These are phyloP conservation scores for Rhynchotus rufescens DNA, from an alignment of 2,797 vertebrate species.

Conservation along the genomic window DNA sequence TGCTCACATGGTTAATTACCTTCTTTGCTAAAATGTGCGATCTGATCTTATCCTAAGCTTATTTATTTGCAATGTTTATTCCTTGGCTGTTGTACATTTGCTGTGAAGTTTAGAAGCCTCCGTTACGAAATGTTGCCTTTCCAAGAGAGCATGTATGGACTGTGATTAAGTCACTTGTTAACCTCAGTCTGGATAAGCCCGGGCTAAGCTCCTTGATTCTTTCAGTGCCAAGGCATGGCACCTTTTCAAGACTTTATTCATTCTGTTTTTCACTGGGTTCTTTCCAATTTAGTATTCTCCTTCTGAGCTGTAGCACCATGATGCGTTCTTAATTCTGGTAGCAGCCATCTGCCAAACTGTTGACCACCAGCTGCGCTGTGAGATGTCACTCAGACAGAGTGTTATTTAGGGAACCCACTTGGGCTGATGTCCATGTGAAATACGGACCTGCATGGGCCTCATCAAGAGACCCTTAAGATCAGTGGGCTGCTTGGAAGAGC, in stretches of 20 bases:
- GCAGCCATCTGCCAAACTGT: background rate
- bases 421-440: background rate
- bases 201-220: background rate
- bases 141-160: slow-evolving; percentile 28
- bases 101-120: slow-evolving; percentile 5
- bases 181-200: slow-evolving; percentile 22
- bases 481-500: background rate
- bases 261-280: background rate
- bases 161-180: slow-evolving; percentile 31
- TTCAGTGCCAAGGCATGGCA: background rate
- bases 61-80: background rate
- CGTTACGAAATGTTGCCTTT: slow-evolving; percentile 32
- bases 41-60: background rate
- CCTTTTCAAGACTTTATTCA: background rate
- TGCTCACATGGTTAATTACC: background rate
- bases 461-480: background rate
- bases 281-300: background rate
- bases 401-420: background rate
- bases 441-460: background rate
- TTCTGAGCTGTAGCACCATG: background rate
- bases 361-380: fast-evolving
- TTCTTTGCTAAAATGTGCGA: background rate
- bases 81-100: background rate
- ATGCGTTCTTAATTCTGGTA: background rate
- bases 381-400: background rate